A percentile compares a stretch with the other conserved stretches of the same genome.
Evolutionary conservation across 2,888 invertebrate species (phyloP).

Genomic region (Nycteola revayana): DNA sequence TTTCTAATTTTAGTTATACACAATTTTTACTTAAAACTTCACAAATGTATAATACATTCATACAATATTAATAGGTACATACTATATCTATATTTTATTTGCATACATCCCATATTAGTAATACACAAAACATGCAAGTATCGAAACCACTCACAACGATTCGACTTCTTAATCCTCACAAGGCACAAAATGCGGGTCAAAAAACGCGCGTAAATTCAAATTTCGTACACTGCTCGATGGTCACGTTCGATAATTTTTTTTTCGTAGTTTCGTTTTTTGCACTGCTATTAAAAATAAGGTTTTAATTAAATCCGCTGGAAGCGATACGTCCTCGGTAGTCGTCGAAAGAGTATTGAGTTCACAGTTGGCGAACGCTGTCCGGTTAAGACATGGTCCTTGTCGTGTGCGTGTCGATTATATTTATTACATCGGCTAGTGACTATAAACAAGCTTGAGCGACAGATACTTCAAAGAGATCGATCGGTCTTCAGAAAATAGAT

Average conservation of each 20-base stretch:
- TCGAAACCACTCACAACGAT: slow-evolving; percentile 55
- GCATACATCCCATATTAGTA: too few species aligned
- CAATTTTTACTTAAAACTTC: too few species aligned
- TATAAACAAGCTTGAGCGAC: slow-evolving; percentile 68
- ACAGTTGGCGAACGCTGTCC: slow-evolving; percentile 62
- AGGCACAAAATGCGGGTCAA: slow-evolving; percentile 44
- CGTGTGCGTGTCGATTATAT: slow-evolving; percentile 76
- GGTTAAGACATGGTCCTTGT: slow-evolving; percentile 61
- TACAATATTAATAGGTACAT: too few species aligned
- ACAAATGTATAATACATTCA: too few species aligned
- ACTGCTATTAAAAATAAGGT: slow-evolving; percentile 18
- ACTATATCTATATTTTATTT: too few species aligned
- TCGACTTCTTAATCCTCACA: slow-evolving; percentile 40
- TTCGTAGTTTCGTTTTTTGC: slow-evolving; percentile 29
- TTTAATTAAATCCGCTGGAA: slow-evolving; percentile 46
- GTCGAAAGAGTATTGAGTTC: slow-evolving; percentile 74
- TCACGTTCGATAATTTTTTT: slow-evolving; percentile 34
- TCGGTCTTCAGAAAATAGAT: slow-evolving; percentile 63
- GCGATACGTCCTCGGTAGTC: slow-evolving; percentile 68
- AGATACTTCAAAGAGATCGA: slow-evolving; percentile 77
- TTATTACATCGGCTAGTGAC: slow-evolving; percentile 70
- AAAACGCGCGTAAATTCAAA: slow-evolving; percentile 55
- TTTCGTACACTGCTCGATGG: slow-evolving; percentile 39
- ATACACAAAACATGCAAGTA: too few species aligned
- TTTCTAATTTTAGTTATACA: too few species aligned